Evolutionary conservation across 2,113 vertebrate genomes (phyloP).

Genomic region (Haplochromis burtoni): DNA sequence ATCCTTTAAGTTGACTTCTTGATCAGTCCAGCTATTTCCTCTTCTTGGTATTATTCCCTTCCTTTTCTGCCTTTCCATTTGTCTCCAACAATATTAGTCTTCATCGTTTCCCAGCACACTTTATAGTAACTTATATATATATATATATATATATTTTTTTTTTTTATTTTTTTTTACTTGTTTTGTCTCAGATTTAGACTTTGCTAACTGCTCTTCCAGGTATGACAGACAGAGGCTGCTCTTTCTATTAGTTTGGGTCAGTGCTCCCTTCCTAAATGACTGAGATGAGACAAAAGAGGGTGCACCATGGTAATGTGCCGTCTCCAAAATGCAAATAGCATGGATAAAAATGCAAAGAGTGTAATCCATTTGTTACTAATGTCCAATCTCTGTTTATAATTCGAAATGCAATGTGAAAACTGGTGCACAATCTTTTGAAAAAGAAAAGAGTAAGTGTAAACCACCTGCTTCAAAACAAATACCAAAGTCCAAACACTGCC

Average conservation of each 20-base stretch:
- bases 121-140: neutral
- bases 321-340: neutral
- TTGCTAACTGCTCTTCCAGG: constrained; percentile 50
- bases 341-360: neutral
- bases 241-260: constrained; percentile 68
- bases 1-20: constrained; percentile 25
- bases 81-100: neutral
- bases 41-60: neutral
- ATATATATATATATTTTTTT: neutral
- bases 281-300: constrained; percentile 2
- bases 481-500: neutral
- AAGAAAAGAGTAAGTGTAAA: neutral
- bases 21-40: neutral
- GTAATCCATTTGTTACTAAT: neutral
- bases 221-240: constrained; percentile 71
- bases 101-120: neutral
- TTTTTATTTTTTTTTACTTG: neutral
- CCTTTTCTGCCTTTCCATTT: neutral
- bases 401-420: neutral
- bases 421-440: neutral
- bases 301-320: neutral
- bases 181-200: neutral
- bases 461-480: neutral
- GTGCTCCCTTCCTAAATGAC: constrained; percentile 13
- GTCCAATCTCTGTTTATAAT: neutral